A percentile compares a stretch with the other conserved stretches of the same genome.
Conservation (phyloP, 2,797 vertebrate species). For the Nyctibius grandis region DNA sequence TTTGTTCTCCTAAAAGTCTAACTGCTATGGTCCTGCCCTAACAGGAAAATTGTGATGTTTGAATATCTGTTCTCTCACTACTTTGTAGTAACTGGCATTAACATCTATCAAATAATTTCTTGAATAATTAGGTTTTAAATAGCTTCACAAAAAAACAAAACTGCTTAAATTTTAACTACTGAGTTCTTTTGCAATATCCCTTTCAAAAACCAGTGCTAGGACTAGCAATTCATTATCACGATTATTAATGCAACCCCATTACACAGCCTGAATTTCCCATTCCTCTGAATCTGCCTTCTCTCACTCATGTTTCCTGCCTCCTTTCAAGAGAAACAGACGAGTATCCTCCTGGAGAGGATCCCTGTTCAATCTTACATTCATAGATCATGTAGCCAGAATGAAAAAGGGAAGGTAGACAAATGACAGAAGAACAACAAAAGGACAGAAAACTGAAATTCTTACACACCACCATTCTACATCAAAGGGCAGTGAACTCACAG, state of each 20-base stretch:
- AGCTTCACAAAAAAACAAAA: background rate
- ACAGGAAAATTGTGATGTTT: background rate
- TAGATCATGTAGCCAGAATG: background rate
- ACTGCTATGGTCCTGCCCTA: background rate
- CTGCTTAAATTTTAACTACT: background rate
- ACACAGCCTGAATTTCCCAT: background rate
- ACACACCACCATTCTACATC: background rate
- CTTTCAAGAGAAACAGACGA: background rate
- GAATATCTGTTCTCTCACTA: background rate
- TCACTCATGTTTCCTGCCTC: background rate
- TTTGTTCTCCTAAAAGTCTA: background rate
- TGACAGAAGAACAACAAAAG: background rate
- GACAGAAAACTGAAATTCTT: slow-evolving; percentile 5
- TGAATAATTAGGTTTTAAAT: background rate
- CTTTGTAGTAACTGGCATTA: background rate
- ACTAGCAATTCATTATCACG: background rate
- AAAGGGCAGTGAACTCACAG: background rate
- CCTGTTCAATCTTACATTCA: background rate
- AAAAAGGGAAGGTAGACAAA: background rate
- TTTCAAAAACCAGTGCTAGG: background rate
- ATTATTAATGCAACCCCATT: background rate
- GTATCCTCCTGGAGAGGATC: background rate
- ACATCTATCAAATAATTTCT: background rate
- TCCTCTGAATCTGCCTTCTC: background rate
- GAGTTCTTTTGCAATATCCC: background rate